A percentile compares a stretch with the other conserved stretches of the same genome.
phyloP scores from a whole-genome alignment of 2,113 vertebrate genomes.

The Mustelus asterias region DNA sequence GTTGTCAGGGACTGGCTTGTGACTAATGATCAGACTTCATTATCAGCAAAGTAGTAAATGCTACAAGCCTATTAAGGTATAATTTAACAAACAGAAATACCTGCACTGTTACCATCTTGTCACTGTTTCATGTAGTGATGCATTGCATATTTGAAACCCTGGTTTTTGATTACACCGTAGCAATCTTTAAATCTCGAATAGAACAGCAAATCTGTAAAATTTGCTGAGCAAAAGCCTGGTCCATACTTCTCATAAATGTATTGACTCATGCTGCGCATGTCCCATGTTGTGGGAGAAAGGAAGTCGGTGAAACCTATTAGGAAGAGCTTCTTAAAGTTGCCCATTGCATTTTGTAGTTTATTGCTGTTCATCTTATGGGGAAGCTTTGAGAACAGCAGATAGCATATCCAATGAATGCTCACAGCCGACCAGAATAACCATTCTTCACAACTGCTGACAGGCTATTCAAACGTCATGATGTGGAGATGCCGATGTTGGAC shows the following conservation, averaged over 20 bases:
- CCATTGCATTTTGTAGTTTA: not conserved
- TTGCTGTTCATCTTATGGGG: not conserved
- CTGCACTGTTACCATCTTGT: not conserved
- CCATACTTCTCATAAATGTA: not conserved
- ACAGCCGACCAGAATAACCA: not conserved
- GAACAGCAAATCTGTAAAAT: not conserved
- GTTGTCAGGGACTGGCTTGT: not conserved
- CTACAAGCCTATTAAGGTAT: not conserved
- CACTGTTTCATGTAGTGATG: not conserved
- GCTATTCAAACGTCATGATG: not conserved
- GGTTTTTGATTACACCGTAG: not conserved
- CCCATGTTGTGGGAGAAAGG: not conserved
- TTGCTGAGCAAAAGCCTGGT: not conserved
- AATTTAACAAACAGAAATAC: not conserved
- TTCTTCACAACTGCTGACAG: not conserved
- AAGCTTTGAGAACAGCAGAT: not conserved
- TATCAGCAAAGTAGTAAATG: not conserved
- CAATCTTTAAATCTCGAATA: not conserved
- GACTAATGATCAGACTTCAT: not conserved
- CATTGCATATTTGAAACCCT: not conserved
- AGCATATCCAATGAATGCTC: not conserved
- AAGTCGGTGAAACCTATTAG: not conserved
- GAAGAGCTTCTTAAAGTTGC: not conserved
- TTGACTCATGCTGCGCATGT: not conserved
- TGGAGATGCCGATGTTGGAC: too few relatives aligned